Base-by-base conservation (phyloP, 2,797 vertebrate species). In the Graptemys geographica region DNA sequence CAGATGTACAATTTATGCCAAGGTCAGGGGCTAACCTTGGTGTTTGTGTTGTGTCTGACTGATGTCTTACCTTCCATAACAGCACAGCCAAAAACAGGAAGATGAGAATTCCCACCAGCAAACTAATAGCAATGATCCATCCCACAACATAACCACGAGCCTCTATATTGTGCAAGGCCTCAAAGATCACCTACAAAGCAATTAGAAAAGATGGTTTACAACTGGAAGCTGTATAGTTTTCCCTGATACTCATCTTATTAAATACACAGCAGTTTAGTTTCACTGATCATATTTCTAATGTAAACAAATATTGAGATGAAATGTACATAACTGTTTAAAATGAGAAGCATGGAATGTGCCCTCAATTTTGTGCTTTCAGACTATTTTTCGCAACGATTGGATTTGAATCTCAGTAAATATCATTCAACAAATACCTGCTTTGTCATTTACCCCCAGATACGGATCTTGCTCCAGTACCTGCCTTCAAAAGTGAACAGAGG, bases 71-170 rank as follows among this genome's bases (percentile, higher is more conserved):
- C 99, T 99, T 99, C 99, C 99, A 99, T 93, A 99, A 99, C 65
- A 99, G 98, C 96, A 99, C 99, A 56, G 99, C 99, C 96, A 99
- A 98, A 94, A 99, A 98, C 92, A 99, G 97, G 98, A 99, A 99
- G 98, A 99, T 99, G 97, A 99, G 99, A 98, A 99, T 99, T 96
- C 99, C 99, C 97, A 99, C 99, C 90, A 99, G 98, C 97, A 99
- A 98, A 96, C 99, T 99, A 97, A 99, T 99, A 98, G 99, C 99
- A 72, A 99, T 99, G 98, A 99, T 99, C 99, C 99, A 99, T 85
- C 99, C 99, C 0, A 99, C 99, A 33, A 99, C 99, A 81, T 99
- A 99, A 93, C 99, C 99, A 89, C 99, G 98, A 49, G 99, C 99
- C 97, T 99, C 99, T 98, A 99, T 98, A 97, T 99, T 99, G 98